phyloP scores from a whole-genome alignment of 2,113 vertebrate genomes.

The Microtus oregoni region DNA sequence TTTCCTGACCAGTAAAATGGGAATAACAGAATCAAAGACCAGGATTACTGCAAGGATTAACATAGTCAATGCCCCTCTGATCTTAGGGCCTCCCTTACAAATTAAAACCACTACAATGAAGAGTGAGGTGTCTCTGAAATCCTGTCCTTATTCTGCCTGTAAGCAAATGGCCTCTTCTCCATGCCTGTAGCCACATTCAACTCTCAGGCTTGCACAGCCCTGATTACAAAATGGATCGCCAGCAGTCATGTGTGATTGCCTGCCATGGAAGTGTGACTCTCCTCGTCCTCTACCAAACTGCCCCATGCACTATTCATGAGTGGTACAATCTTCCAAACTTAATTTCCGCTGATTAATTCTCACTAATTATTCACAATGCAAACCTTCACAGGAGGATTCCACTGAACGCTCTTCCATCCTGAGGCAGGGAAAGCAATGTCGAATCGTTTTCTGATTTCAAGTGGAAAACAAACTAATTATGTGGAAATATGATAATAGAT shows the following conservation, averaged over 20 bases:
- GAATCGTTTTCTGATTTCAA: conserved; percentile 98
- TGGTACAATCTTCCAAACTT: conserved; percentile 91
- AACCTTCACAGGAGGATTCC: conserved; percentile 89
- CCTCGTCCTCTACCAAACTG: conserved; percentile 87
- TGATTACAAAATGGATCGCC: conserved; percentile 89
- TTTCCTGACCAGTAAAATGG: conserved; percentile 28
- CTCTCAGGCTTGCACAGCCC: conserved; percentile 84
- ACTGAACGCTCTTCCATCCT: conserved; percentile 87
- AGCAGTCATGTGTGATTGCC: conserved; percentile 88
- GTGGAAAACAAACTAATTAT: conserved; percentile 99
- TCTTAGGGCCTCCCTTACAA: conserved; percentile 1
- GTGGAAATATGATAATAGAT: conserved; percentile 99
- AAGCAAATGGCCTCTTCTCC: conserved; percentile 76
- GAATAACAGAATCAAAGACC: neutral
- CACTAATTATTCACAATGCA: conserved; percentile 91
- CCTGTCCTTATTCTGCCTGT: conserved; percentile 78
- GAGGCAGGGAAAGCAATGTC: conserved; percentile 93
- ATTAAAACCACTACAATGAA: conserved; percentile 56
- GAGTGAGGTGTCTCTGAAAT: conserved; percentile 68
- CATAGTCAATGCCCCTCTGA: neutral
- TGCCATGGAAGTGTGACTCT: conserved; percentile 81
- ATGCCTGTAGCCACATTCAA: conserved; percentile 82
- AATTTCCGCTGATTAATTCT: conserved; percentile 92
- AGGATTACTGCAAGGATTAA: neutral
- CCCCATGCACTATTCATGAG: conserved; percentile 92